Conservation (phyloP, 2,113 vertebrate species). For the Chionis minor region DNA sequence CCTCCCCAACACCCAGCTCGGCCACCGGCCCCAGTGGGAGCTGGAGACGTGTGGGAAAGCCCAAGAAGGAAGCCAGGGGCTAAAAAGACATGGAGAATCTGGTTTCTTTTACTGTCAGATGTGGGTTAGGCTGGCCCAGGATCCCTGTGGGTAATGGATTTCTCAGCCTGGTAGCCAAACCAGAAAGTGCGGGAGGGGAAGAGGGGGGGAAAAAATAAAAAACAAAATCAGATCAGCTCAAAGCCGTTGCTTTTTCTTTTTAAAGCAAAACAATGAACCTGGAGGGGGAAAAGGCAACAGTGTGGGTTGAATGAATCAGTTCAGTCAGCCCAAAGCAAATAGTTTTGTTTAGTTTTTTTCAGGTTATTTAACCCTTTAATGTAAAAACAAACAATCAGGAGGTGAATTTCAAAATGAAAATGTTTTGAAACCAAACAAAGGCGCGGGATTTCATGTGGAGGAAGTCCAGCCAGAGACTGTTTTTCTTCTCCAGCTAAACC, state of each 20-base stretch:
- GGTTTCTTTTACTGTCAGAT: conserved; percentile 58
- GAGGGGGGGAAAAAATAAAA: background rate
- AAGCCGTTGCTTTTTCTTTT: conserved; percentile 10
- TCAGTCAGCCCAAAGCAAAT: conserved; percentile 5
- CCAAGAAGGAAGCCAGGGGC: conserved; percentile 34
- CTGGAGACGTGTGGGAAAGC: background rate
- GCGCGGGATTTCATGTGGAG: background rate
- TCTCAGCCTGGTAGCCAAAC: conserved; percentile 57
- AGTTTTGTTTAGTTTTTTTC: conserved; percentile 11
- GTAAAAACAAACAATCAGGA: conserved; percentile 13
- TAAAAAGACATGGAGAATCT: conserved; percentile 35
- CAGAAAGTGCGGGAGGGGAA: background rate
- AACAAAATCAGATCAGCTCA: background rate
- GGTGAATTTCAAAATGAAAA: background rate
- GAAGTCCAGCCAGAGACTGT: background rate
- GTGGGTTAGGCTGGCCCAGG: conserved; percentile 1
- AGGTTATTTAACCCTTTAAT: conserved; percentile 44
- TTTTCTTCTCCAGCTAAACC: background rate
- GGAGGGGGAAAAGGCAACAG: background rate
- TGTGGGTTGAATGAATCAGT: background rate
- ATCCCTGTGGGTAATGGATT: conserved; percentile 44
- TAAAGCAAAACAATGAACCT: background rate
- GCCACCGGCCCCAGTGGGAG: background rate
- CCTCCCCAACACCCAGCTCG: background rate
- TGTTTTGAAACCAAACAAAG: conserved; percentile 19